Conservation (phyloP, 2,888 invertebrate genomes). For the Ligdia adustata region DNA sequence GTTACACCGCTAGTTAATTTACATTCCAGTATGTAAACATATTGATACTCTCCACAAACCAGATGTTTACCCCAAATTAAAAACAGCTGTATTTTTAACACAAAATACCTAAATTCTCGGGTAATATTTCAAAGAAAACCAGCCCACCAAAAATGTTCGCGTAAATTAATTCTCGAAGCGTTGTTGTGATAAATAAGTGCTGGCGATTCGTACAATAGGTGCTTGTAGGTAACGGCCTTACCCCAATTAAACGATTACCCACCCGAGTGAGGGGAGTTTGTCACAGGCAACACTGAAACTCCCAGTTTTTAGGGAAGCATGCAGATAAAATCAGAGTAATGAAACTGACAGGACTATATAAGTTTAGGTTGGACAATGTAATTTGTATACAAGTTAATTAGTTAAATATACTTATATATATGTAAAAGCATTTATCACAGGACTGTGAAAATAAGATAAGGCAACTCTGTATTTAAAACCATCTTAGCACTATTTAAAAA, state of each 20-base stretch:
- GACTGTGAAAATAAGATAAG: no score
- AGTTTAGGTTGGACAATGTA: no score
- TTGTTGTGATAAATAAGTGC: slow-evolving; percentile 26
- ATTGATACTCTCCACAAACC: background rate
- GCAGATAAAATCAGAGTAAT: background rate
- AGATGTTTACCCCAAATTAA: slow-evolving; percentile 2
- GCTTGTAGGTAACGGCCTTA: slow-evolving; percentile 22
- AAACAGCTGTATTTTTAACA: slow-evolving; percentile 2
- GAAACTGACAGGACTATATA: background rate
- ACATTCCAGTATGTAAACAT: no score
- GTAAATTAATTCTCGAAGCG: slow-evolving; percentile 23
- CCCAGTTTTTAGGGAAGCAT: slow-evolving; percentile 8
- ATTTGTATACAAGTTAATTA: no score
- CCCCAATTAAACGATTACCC: slow-evolving; percentile 33
- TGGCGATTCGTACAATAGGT: slow-evolving; percentile 24
- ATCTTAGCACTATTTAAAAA: no score
- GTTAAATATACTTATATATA: no score
- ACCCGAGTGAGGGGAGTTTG: slow-evolving; percentile 10
- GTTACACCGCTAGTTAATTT: no score
- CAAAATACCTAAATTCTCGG: background rate
- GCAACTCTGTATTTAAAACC: no score
- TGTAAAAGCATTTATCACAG: no score
- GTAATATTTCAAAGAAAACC: slow-evolving; percentile 13
- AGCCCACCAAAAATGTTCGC: slow-evolving; percentile 15
- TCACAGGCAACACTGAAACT: slow-evolving; percentile 13